phyloP scores from a whole-genome alignment of 2,888 invertebrate genomes.

The Ennomos quercinarius region DNA sequence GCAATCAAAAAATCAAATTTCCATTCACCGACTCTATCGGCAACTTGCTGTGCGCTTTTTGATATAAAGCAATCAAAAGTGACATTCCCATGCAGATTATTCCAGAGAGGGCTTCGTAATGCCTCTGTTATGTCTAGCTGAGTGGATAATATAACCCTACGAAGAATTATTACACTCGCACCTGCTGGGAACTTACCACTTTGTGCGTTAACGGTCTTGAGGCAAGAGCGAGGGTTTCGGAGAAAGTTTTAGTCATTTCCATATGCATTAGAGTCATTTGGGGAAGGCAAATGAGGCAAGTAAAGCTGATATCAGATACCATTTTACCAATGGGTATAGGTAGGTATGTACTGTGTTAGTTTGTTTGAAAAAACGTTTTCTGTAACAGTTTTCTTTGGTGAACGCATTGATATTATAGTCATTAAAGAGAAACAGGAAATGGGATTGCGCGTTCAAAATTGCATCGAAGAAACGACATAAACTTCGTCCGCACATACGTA shows the following conservation, averaged over 20 bases:
- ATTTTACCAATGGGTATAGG: not conserved
- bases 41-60: constrained; percentile 20
- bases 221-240: constrained; percentile 36
- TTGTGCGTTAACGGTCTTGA: constrained; percentile 45
- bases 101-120: constrained; percentile 32
- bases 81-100: constrained; percentile 34
- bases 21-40: not conserved
- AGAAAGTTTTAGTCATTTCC: constrained; percentile 30
- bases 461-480: no score
- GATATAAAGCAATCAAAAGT: constrained; percentile 19
- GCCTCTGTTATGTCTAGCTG: constrained; percentile 39
- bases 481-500: no score
- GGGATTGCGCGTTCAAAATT: no score
- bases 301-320: constrained; percentile 4
- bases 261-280: constrained; percentile 29
- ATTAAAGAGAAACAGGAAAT: no score
- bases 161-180: constrained; percentile 57
- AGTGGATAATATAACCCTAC: constrained; percentile 48
- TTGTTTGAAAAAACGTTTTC: no score
- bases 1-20: not conserved
- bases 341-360: no score
- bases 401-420: no score
- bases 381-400: no score
- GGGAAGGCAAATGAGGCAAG: constrained; percentile 10
- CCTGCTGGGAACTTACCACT: constrained; percentile 60